Base-by-base conservation (phyloP, 2,113 vertebrate genomes). In the Microtus montanus region DNA sequence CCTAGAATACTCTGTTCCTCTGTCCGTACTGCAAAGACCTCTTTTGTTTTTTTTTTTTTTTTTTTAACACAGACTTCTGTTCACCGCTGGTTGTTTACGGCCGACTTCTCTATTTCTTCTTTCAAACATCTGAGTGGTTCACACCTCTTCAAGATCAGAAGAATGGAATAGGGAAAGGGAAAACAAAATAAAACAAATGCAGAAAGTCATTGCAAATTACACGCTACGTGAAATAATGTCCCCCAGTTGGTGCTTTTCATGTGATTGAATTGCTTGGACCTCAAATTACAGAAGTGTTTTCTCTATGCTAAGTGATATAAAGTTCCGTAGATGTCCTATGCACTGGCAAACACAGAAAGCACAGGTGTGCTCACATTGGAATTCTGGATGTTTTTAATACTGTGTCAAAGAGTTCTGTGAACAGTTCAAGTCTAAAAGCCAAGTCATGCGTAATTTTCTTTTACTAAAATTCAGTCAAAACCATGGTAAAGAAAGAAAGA, bases 371-470 rank as follows among this genome's bases (percentile, higher is more conserved):
- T 89, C 92, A 85, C 47, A 89, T 1, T 61, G 14, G 33, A 91
- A 94, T 95, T 92, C 93, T 87, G 86, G 78, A 91, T 49, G 33
- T 87, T 83, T 92, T 85, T 63, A 64, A 83, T 63, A 30, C 87
- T 91, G 10, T 75, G 14, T 52, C 41, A 92, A 90, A 90, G 49
- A 91, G 35, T 52, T 71, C 49, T 87, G 12, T 75, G 49, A 90
- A 90, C 22, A 74, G 13, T 82, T 95, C 82, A 93, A 95, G 30
- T 74, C 41, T 82, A 10, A 68, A 95, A 19, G 73, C 35, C n/a
- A 87, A 2, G 14, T 80, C 82, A 89, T 14, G 47, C 1, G 63
- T 85, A 75, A 0, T 58, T 89, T 83, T 64, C 33, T 70, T 92
- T 90, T 22, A 68, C n/a, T n/a, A 14, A 89, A 33, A 47, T 24